Conservation (phyloP, 2,888 invertebrate species). For the Tipula helvola region DNA sequence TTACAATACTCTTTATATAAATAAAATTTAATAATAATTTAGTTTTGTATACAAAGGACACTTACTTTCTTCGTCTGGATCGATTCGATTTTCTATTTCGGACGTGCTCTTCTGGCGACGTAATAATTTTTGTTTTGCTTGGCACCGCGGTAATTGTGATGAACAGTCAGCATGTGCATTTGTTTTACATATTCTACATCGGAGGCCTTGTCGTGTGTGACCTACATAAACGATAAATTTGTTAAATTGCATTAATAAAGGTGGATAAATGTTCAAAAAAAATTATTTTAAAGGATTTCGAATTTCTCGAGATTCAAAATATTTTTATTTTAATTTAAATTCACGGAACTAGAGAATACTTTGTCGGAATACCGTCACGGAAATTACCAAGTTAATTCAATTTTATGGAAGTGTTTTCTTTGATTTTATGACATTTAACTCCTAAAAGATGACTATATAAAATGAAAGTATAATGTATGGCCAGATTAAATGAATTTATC, state of each 20-base stretch:
- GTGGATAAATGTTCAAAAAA: too few relatives aligned
- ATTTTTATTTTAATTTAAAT: too few relatives aligned
- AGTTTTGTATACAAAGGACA: slow-evolving; percentile 19
- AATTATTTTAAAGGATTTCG: too few relatives aligned
- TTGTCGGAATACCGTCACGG: too few relatives aligned
- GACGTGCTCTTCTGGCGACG: slow-evolving; percentile 83
- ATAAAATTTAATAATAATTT: neutral
- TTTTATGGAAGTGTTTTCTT: too few relatives aligned
- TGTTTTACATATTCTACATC: slow-evolving; percentile 81
- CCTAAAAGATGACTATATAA: too few relatives aligned
- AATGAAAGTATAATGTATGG: too few relatives aligned
- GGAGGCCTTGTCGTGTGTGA: slow-evolving; percentile 80
- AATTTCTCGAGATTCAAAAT: too few relatives aligned
- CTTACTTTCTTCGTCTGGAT: slow-evolving; percentile 73
- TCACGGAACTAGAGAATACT: too few relatives aligned
- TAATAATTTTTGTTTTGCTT: slow-evolving; percentile 70
- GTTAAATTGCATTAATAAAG: neutral
- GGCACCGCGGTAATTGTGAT: slow-evolving; percentile 69
- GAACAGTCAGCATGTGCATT: slow-evolving; percentile 86
- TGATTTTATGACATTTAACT: too few relatives aligned
- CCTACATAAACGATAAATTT: slow-evolving; percentile 39
- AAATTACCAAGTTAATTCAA: too few relatives aligned
- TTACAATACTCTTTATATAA: neutral
- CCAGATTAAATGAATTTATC: too few relatives aligned
- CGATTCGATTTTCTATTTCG: slow-evolving; percentile 61